Conservation (phyloP, 2,888 invertebrate genomes). For the Watsonalla binaria region DNA sequence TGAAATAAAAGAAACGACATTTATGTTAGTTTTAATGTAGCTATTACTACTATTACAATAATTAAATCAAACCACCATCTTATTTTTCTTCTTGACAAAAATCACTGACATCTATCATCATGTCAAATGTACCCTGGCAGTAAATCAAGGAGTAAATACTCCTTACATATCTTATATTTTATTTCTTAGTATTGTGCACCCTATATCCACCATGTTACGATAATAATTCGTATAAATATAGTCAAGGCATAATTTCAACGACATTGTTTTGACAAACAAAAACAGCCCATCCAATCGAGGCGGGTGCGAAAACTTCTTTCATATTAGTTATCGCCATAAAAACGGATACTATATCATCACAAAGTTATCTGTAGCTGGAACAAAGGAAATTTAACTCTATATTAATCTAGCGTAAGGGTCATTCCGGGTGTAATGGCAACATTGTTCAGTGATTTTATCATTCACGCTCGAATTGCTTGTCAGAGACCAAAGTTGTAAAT, state of each 20-base stretch:
- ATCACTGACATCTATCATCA: no score
- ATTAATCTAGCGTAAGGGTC: constrained; percentile 16
- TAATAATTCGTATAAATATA: background rate
- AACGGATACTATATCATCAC: constrained; percentile 20
- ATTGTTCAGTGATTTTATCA: constrained; percentile 41
- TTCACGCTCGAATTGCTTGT: constrained; percentile 44
- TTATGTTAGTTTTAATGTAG: no score
- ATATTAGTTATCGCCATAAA: constrained; percentile 59
- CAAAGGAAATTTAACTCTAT: constrained; percentile 30
- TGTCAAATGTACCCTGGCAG: no score
- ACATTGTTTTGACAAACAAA: constrained; percentile 34
- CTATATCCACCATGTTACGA: background rate
- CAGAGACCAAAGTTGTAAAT: constrained; percentile 47
- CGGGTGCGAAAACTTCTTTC: constrained; percentile 40
- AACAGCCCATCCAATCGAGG: constrained; percentile 39
- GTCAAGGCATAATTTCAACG: constrained; percentile 24
- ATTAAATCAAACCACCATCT: no score
- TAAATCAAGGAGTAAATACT: no score
- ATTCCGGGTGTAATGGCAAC: constrained; percentile 14
- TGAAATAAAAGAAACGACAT: no score
- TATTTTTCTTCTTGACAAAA: no score
- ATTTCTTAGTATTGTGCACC: background rate
- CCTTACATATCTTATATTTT: no score
- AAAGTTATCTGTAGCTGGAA: constrained; percentile 6
- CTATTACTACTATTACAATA: no score